phyloP scores from a whole-genome alignment of 2,113 vertebrate species.

The Microtus pennsylvanicus region DNA sequence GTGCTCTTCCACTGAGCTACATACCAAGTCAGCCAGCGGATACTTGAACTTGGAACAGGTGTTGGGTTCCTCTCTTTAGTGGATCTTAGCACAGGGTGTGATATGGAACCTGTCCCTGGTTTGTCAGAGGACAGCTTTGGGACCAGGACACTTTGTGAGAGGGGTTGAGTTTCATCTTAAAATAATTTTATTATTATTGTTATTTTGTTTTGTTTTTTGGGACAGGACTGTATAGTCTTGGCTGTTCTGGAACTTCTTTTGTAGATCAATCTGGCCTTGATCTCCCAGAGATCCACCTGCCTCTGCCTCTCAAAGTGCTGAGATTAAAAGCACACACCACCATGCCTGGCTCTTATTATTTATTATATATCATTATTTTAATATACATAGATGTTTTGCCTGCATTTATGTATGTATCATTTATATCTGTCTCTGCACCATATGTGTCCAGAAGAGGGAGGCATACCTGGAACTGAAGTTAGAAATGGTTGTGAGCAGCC shows the following conservation, averaged over 20 bases:
- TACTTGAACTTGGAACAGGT: neutral
- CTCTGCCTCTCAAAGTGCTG: too few relatives aligned
- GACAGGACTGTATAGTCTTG: too few relatives aligned
- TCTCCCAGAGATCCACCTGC: too few relatives aligned
- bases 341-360: neutral
- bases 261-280: too few relatives aligned
- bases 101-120: too few relatives aligned
- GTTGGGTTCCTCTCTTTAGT: too few relatives aligned
- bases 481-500: neutral
- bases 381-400: neutral
- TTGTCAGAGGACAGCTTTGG: neutral
- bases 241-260: too few relatives aligned
- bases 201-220: neutral
- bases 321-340: neutral
- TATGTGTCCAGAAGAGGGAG: neutral
- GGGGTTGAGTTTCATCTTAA: neutral
- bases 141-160: neutral
- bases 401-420: neutral
- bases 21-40: neutral
- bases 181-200: neutral
- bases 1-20: neutral
- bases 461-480: neutral
- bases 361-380: neutral
- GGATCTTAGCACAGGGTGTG: too few relatives aligned
- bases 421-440: neutral